Evolutionary conservation across 2,888 invertebrate species (phyloP).

Genomic region (Pharmacophagus antenor): DNA sequence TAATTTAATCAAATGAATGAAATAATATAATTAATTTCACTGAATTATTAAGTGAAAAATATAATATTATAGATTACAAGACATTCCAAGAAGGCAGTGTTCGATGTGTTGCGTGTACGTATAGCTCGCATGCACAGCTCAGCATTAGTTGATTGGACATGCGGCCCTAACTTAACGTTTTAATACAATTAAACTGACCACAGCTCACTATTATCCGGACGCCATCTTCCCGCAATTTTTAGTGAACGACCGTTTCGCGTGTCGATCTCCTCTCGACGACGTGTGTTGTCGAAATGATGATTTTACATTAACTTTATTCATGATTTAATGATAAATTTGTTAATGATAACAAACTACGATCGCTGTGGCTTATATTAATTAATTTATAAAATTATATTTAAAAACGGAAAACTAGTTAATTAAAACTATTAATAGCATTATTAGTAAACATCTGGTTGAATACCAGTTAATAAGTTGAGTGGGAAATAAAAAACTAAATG

Average conservation of each 20-base stretch:
- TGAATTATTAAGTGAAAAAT: background rate
- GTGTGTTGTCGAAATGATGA: slow-evolving; percentile 21
- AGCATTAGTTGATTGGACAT: slow-evolving; percentile 75
- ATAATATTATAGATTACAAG: background rate
- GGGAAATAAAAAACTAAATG: no score
- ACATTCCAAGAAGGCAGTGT: background rate
- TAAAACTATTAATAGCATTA: no score
- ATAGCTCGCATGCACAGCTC: slow-evolving; percentile 65
- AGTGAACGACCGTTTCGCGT: slow-evolving; percentile 74
- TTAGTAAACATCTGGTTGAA: no score
- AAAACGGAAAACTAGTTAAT: no score
- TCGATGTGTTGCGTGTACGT: slow-evolving; percentile 64
- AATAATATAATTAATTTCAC: no score
- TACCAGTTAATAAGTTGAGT: no score
- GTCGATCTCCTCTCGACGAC: slow-evolving; percentile 45
- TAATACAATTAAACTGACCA: slow-evolving; percentile 79
- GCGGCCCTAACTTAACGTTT: slow-evolving; percentile 73
- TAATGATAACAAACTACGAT: no score
- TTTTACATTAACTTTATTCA: slow-evolving; percentile 14
- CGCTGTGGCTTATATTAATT: no score
- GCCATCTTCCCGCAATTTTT: slow-evolving; percentile 72
- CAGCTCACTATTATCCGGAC: slow-evolving; percentile 65
- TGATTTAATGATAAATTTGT: background rate
- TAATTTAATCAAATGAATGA: no score
- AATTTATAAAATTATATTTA: no score